phyloP scores from a whole-genome alignment of 2,797 vertebrate species.

The Dendrocincla fuliginosa region DNA sequence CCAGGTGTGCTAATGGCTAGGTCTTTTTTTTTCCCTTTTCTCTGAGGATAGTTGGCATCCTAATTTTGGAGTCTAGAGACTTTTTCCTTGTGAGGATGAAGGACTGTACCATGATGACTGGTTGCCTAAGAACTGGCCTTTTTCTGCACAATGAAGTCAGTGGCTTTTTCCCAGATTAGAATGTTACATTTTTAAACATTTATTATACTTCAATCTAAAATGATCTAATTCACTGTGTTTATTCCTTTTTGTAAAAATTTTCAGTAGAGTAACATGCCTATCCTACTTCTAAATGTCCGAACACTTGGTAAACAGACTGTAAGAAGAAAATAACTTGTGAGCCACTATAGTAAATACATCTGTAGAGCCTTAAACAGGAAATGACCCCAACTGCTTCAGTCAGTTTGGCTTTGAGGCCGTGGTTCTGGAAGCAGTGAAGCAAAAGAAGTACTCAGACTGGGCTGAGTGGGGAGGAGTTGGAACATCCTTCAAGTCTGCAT shows the following conservation, averaged over 20 bases:
- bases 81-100: background rate
- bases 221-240: constrained; percentile 14
- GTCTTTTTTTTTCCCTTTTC: background rate
- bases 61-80: background rate
- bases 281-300: background rate
- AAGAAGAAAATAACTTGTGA: constrained; percentile 6
- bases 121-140: background rate
- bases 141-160: background rate
- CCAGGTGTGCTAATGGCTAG: background rate
- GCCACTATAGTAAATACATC: background rate
- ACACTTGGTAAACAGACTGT: background rate
- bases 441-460: background rate
- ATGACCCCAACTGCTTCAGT: background rate
- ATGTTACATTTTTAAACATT: constrained; percentile 13
- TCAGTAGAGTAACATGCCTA: background rate
- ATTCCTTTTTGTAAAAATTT: constrained; percentile 15
- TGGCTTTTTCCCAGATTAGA: constrained; percentile 1
- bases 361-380: constrained; percentile 11
- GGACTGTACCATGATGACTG: background rate
- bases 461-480: background rate
- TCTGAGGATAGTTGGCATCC: background rate
- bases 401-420: background rate
- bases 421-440: background rate
- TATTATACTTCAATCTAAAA: background rate
- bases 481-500: background rate